phyloP scores from a whole-genome alignment of 2,113 vertebrate genomes.

The Colistium nudipinnis region DNA sequence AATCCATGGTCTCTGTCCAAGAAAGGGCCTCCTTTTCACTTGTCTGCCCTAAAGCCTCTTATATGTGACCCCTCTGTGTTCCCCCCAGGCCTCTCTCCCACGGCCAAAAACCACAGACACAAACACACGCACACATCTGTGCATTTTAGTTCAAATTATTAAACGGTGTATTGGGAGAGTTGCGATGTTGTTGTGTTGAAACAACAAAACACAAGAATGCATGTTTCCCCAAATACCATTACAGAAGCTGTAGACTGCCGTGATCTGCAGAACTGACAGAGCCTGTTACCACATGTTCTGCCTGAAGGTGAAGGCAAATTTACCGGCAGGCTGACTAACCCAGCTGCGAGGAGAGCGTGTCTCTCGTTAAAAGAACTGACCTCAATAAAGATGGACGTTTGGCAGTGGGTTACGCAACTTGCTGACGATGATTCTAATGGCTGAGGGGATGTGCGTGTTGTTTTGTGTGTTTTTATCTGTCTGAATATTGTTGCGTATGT shows the following conservation, averaged over 20 bases:
- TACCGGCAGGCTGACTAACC: constrained; percentile 71
- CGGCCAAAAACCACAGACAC: constrained; percentile 52
- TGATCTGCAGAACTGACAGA: constrained; percentile 58
- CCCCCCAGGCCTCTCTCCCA: constrained; percentile 71
- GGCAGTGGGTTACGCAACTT: constrained; percentile 69
- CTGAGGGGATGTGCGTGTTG: constrained; percentile 43
- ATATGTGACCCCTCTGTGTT: constrained; percentile 74
- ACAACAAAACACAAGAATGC: constrained; percentile 18
- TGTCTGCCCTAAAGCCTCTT: constrained; percentile 78
- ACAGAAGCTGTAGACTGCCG: constrained; percentile 17
- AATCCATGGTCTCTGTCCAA: constrained; percentile 77
- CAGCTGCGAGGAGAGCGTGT: constrained; percentile 73
- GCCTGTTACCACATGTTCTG: constrained; percentile 50
- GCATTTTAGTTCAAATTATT: constrained; percentile 28
- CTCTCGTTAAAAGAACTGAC: constrained; percentile 74
- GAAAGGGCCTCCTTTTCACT: constrained; percentile 82
- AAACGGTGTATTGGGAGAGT: constrained; percentile 1
- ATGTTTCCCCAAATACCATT: constrained; percentile 29
- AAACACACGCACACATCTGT: constrained; percentile 42
- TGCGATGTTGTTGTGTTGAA: constrained; percentile 23
- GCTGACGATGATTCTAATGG: constrained; percentile 67
- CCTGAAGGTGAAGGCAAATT: constrained; percentile 68
- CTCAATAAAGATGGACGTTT: constrained; percentile 80
- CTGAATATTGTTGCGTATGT: constrained; percentile 26
- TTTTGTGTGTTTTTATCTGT: constrained; percentile 20